Conservation (phyloP, 2,113 vertebrate genomes). For the Cichladusa arquata region DNA sequence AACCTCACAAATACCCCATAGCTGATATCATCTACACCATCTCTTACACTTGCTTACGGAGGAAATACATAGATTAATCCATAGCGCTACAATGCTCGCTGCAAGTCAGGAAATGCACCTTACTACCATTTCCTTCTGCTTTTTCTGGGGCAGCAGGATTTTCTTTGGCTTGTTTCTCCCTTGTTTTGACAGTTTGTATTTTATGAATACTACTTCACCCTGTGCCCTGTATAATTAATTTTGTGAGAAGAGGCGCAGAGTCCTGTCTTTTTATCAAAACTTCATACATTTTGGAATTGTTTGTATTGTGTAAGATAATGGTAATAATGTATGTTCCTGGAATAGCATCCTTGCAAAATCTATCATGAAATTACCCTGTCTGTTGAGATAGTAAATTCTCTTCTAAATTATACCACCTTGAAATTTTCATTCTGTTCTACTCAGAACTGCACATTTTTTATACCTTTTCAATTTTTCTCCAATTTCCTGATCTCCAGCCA, state of each 20-base stretch:
- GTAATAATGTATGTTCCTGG: background rate
- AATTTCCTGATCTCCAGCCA: background rate
- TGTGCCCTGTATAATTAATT: background rate
- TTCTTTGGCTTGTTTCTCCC: background rate
- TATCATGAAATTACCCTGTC: background rate
- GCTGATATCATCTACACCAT: fast-evolving
- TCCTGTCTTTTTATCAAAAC: background rate
- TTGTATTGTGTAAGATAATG: background rate
- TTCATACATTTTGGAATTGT: background rate
- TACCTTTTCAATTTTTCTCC: background rate
- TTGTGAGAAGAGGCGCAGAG: background rate
- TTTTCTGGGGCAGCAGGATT: background rate
- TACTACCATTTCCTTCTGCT: background rate
- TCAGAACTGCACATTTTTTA: background rate
- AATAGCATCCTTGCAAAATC: background rate
- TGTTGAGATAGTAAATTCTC: background rate
- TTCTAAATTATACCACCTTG: background rate
- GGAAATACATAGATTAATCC: background rate
- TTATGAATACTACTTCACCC: background rate
- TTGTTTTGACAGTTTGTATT: background rate
- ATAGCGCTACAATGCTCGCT: background rate
- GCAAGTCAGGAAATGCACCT: background rate
- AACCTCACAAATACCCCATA: background rate
- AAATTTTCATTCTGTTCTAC: background rate
- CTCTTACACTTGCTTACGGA: background rate